phyloP scores from a whole-genome alignment of 2,888 invertebrate genomes.

The Sepioteuthis lessoniana region DNA sequence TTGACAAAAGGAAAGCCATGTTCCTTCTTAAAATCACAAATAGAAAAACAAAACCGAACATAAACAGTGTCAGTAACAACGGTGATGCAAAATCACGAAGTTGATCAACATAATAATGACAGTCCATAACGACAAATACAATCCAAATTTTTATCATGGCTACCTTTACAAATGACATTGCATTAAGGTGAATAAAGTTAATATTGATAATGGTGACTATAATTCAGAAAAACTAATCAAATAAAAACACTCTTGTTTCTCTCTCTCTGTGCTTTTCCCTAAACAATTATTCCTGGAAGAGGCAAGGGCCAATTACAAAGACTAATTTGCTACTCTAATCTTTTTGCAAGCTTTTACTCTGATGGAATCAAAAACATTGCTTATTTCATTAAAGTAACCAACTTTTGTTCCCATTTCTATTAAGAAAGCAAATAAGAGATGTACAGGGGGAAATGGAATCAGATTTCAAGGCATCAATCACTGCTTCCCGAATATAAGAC shows the following conservation, averaged over 20 bases:
- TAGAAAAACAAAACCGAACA: not conserved
- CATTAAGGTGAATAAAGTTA: not conserved
- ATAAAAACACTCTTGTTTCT: constrained; percentile 10
- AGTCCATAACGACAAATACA: not conserved
- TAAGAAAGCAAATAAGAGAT: not conserved
- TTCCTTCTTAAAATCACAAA: not conserved
- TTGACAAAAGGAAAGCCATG: not conserved
- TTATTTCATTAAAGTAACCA: not conserved
- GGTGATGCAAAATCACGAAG: not conserved
- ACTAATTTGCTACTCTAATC: not conserved
- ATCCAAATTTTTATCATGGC: not conserved
- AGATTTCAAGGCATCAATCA: not conserved
- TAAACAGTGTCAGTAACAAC: not conserved
- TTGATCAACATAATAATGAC: constrained; percentile 33
- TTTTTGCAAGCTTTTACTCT: constrained; percentile 6
- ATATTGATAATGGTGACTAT: constrained; percentile 9
- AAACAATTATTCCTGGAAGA: constrained; percentile 8
- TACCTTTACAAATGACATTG: constrained; percentile 33
- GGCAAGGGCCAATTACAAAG: constrained; percentile 24
- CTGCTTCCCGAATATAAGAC: too few species aligned
- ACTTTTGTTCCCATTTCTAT: not conserved
- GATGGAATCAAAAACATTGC: not conserved
- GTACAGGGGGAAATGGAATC: not conserved
- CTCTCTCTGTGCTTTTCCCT: not conserved
- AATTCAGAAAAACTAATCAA: not conserved